These are phyloP conservation scores for Erpobdella octoculata DNA, from an alignment of 2,888 invertebrate genomes.

Conservation along the genomic window DNA sequence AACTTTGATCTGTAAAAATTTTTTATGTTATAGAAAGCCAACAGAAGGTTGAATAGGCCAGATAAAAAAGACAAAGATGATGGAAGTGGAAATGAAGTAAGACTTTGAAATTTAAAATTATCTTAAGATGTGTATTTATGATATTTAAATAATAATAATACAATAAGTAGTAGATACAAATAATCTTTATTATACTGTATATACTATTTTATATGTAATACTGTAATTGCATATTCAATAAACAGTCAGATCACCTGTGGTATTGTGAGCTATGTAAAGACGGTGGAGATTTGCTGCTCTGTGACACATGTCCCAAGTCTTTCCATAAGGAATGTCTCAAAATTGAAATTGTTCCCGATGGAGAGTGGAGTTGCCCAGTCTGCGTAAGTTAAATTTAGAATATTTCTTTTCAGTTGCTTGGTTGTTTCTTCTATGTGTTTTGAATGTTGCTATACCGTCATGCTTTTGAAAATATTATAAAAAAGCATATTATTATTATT, in stretches of 20 bases:
- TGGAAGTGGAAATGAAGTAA: conserved; percentile 28
- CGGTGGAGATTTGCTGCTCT: conserved; percentile 39
- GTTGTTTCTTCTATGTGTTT: too few species aligned
- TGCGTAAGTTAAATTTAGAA: conserved; percentile 35
- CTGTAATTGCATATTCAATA: background rate
- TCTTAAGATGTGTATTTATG: background rate
- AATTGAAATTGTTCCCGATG: conserved; percentile 38
- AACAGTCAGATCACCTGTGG: conserved; percentile 38
- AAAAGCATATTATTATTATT: background rate
- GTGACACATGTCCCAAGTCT: conserved; percentile 39
- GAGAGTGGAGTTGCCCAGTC: conserved; percentile 40
- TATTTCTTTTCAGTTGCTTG: background rate
- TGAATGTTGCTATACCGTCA: too few species aligned
- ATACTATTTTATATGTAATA: too few species aligned
- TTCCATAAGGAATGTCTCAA: conserved; percentile 39
- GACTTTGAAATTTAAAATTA: too few species aligned
- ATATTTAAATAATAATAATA: background rate
- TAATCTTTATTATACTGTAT: too few species aligned
- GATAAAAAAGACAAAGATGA: conserved; percentile 23
- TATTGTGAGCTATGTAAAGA: conserved; percentile 39
- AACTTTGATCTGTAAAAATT: background rate
- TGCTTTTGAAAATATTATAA: too few species aligned
- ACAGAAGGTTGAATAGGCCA: conserved; percentile 1
- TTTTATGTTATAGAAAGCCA: background rate
- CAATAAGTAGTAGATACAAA: background rate